These are phyloP conservation scores for Hyperopisus bebe DNA, from an alignment of 2,113 vertebrate species.

Conservation along the genomic window DNA sequence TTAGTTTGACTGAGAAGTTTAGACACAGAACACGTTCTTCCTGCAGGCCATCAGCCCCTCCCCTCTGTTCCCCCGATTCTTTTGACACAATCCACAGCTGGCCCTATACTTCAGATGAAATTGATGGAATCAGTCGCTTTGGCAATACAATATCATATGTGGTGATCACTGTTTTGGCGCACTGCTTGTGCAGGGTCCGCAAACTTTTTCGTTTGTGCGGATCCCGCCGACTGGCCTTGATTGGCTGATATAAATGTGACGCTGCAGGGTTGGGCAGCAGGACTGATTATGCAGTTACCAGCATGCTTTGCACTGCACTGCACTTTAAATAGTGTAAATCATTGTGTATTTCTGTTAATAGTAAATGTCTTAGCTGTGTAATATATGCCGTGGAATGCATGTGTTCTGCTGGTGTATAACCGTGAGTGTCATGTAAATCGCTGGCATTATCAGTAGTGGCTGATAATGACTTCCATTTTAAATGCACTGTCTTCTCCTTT, in stretches of 20 bases:
- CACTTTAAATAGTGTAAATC: background rate
- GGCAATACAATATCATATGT: background rate
- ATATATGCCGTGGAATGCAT: background rate
- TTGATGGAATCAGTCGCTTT: background rate
- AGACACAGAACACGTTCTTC: background rate
- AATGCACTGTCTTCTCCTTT: background rate
- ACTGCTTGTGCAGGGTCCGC: background rate
- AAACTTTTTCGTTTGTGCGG: background rate
- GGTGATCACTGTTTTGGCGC: background rate
- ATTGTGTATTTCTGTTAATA: background rate
- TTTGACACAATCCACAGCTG: background rate
- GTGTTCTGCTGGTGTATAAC: background rate
- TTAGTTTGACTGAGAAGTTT: background rate
- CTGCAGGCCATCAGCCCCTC: background rate
- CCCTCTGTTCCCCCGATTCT: background rate
- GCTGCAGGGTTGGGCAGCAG: background rate
- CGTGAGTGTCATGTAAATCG: background rate
- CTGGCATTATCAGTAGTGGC: background rate
- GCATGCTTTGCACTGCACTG: background rate
- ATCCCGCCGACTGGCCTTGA: background rate
- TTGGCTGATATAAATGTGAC: background rate
- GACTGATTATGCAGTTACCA: background rate
- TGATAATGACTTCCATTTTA: background rate
- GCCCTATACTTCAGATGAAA: background rate
- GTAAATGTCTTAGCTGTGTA: background rate